Base-by-base conservation (phyloP, 2,797 vertebrate species). In the Chrosomus eos region DNA sequence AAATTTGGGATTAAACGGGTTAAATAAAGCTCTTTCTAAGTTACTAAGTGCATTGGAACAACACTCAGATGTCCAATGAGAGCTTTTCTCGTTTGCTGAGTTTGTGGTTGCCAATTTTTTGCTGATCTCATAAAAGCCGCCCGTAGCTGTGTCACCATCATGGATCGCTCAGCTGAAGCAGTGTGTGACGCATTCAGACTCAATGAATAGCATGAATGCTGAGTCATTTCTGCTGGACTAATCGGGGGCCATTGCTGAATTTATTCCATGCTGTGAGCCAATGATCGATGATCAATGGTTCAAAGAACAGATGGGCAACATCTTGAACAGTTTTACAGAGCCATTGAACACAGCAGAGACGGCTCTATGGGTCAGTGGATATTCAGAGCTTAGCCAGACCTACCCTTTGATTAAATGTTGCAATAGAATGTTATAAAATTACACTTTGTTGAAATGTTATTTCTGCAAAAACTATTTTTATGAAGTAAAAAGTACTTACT, bases 341-440 rank as follows among this genome's bases (percentile, higher is more conserved):
- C 58, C 58, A 64, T 31, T 45, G 75, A 90, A 87, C 75, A 87
- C 23, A 85, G 83, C 89, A 88, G 88, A 76, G 53, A 58, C 0
- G 53, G 23, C 23, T 26, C 55, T 38, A 14, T 38, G 31, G 51
- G 51, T 76, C 74, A 76, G 33, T 58, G 53, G 51, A 76, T 58
- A n/a, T 76, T 58, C 13, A 0, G 51, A 76, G 51, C 31, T 76
- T 58, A 38, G 73, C 74, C 51, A 76, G 74, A 76, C 51, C 51
- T 48, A 13, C 21, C 11, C 7, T 14, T 76, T 76, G 51, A 58
- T 38, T 58, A 58, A 38, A 58, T 10, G 58, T 38, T 58, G 33
- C 31, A 75, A 36, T 16, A 23, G 14, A 21, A 74, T 74, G 10
- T 74, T 23, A 23, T 53, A 19, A 74, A 51, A 51, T 73, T 73